Conservation (phyloP, 2,113 vertebrate species). For the Dolichotis patagonum region DNA sequence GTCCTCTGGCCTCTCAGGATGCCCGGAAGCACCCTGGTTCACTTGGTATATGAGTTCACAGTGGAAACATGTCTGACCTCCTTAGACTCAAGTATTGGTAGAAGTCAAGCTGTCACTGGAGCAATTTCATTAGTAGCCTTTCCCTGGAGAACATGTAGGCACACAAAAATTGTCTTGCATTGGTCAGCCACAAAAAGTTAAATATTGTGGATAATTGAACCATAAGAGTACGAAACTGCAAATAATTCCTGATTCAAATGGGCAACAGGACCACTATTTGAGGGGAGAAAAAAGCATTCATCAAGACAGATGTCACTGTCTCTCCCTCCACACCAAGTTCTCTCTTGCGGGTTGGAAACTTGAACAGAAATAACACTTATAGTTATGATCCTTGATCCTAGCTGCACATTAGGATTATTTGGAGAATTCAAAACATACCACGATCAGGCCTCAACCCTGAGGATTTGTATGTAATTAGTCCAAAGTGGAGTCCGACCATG, state of each 20-base stretch:
- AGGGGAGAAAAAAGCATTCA: neutral
- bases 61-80: neutral
- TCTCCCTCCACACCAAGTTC: neutral
- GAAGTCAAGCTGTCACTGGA: neutral
- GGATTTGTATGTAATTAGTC: slow-evolving; percentile 15
- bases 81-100: neutral
- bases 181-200: neutral
- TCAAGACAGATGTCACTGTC: neutral
- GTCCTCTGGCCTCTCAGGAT: neutral
- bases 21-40: neutral
- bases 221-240: neutral
- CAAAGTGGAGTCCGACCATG: neutral
- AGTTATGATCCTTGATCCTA: neutral
- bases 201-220: neutral
- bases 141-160: neutral
- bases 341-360: neutral
- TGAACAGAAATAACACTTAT: neutral
- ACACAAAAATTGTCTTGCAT: neutral
- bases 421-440: neutral
- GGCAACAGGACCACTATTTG: neutral
- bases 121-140: neutral
- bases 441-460: neutral
- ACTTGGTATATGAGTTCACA: neutral
- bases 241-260: neutral
- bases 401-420: neutral